Evolutionary conservation across 2,797 vertebrate species (phyloP).

Genomic region (Channallabes apus): DNA sequence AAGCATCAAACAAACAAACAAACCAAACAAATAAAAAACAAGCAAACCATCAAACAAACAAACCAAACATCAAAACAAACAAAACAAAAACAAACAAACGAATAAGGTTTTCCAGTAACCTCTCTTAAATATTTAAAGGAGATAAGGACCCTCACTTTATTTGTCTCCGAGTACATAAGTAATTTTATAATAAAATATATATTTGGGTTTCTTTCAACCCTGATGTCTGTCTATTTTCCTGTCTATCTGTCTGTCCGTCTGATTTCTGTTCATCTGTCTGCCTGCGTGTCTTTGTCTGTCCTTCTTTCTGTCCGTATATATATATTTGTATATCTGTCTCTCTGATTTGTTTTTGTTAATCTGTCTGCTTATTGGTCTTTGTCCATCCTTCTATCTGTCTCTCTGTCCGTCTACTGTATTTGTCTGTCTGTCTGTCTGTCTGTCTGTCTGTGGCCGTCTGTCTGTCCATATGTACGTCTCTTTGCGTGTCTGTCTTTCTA

Average conservation of each 20-base stretch:
- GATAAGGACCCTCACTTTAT: neutral
- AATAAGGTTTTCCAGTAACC: too few relatives aligned
- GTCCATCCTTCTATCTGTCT: neutral
- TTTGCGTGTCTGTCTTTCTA: neutral
- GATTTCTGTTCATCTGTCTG: neutral
- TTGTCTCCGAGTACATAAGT: neutral
- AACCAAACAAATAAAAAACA: neutral
- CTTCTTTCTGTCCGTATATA: too few relatives aligned
- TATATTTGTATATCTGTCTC: neutral
- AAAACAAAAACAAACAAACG: neutral
- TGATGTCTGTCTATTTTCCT: neutral
- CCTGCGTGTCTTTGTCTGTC: neutral
- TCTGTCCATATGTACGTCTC: neutral
- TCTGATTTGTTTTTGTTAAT: neutral
- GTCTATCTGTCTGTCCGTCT: neutral
- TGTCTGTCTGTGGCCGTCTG: neutral
- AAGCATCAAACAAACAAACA: neutral
- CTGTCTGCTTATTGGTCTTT: neutral
- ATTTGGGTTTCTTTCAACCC: neutral
- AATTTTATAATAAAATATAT: neutral
- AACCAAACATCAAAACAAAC: neutral
- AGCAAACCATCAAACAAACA: neutral
- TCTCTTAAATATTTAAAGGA: neutral
- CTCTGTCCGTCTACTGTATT: neutral
- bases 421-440: neutral